A percentile compares a stretch with the other conserved stretches of the same genome.
These are phyloP conservation scores for Leistus spinibarbis DNA, from an alignment of 2,888 invertebrate genomes.

Conservation along the genomic window DNA sequence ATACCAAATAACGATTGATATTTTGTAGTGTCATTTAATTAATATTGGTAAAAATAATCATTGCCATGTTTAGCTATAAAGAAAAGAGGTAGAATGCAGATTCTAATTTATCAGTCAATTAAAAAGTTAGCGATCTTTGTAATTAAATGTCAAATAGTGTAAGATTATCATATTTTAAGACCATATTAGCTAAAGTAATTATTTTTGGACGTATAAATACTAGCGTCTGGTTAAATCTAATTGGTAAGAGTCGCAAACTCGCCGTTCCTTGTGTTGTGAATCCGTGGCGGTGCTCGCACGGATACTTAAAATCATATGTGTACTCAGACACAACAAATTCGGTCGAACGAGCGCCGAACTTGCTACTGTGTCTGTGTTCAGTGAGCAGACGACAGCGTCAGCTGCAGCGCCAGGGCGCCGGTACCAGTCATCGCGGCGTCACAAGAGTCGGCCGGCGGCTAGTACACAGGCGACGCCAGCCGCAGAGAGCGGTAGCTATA, in stretches of 20 bases:
- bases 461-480: conserved; percentile 24
- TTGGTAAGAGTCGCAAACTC: neutral
- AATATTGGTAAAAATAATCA: too few species aligned
- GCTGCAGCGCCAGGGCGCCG: conserved; percentile 57
- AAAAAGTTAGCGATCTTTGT: too few species aligned
- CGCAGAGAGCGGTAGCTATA: conserved; percentile 47
- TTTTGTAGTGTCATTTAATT: too few species aligned
- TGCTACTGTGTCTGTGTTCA: conserved; percentile 71
- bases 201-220: too few species aligned
- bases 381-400: conserved; percentile 61
- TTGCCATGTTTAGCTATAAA: too few species aligned
- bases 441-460: conserved; percentile 33
- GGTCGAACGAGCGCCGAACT: conserved; percentile 63
- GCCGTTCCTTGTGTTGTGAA: neutral
- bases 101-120: too few species aligned
- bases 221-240: neutral
- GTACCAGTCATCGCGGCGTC: conserved; percentile 56
- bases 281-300: neutral
- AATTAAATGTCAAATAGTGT: too few species aligned
- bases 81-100: too few species aligned
- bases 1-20: too few species aligned
- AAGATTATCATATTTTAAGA: too few species aligned
- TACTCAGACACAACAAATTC: conserved; percentile 52
- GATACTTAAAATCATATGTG: conserved; percentile 7
- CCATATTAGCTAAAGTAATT: too few species aligned